phyloP scores from a whole-genome alignment of 2,888 invertebrate species.

The Chalcis sispes region DNA sequence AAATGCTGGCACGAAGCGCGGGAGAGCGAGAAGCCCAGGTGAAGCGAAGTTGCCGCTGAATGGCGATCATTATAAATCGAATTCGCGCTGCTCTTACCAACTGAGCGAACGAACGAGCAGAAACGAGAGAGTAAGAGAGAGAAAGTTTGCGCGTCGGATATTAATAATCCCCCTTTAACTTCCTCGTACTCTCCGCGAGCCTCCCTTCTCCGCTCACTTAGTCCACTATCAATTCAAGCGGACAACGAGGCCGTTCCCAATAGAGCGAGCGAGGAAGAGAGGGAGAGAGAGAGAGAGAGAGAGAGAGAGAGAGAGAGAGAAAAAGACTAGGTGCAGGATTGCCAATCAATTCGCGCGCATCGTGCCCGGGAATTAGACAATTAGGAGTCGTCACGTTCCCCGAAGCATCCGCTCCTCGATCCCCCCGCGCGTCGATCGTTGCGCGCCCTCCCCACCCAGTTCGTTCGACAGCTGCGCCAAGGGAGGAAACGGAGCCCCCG shows the following conservation, averaged over 20 bases:
- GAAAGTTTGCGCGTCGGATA: slow-evolving; percentile 51
- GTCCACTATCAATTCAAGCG: slow-evolving; percentile 56
- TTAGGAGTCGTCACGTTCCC: slow-evolving; percentile 76
- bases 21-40: slow-evolving; percentile 20
- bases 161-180: slow-evolving; percentile 61
- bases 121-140: neutral
- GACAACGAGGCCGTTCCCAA: slow-evolving; percentile 62
- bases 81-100: slow-evolving; percentile 26
- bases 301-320: slow-evolving; percentile 6
- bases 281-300: neutral
- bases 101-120: neutral
- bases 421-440: neutral
- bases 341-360: slow-evolving; percentile 74
- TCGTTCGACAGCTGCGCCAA: slow-evolving; percentile 17
- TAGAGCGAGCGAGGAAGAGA: slow-evolving; percentile 37
- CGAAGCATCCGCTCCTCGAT: slow-evolving; percentile 44
- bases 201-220: neutral
- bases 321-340: slow-evolving; percentile 60
- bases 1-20: slow-evolving; percentile 10
- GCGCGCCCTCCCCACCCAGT: neutral
- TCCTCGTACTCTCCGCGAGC: slow-evolving; percentile 28
- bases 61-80: slow-evolving; percentile 53
- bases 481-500: slow-evolving; percentile 19
- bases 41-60: slow-evolving; percentile 43
- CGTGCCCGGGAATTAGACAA: slow-evolving; percentile 75